Evolutionary conservation across 1,140 invertebrate genomes (phyloP).

Genomic region (Drosophila navojoa): DNA sequence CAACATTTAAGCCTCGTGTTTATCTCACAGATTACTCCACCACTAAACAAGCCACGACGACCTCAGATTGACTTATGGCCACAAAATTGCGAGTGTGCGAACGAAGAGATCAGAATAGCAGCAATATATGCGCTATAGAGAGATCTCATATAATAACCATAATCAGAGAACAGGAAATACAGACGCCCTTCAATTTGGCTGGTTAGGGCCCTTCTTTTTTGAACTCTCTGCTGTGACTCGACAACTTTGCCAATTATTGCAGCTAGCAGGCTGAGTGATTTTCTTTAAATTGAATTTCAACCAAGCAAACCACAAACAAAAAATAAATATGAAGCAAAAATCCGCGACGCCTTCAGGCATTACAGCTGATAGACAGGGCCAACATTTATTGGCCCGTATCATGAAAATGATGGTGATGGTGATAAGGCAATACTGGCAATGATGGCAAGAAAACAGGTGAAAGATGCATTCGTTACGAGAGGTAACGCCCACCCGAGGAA

Average conservation of each 20-base stretch:
- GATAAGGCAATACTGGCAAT: too few relatives aligned
- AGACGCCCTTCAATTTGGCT: constrained; percentile 76
- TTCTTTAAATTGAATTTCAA: constrained; percentile 67
- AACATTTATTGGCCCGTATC: too few relatives aligned
- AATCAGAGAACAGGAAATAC: constrained; percentile 59
- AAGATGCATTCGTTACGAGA: too few relatives aligned
- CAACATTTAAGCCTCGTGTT: constrained; percentile 23
- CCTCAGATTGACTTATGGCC: constrained; percentile 57
- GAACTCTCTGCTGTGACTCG: too few relatives aligned
- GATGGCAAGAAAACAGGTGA: too few relatives aligned
- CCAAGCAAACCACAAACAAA: constrained; percentile 12
- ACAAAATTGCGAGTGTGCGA: constrained; percentile 56
- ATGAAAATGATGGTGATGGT: too few relatives aligned
- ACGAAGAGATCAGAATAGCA: neutral
- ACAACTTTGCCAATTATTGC: constrained; percentile 31
- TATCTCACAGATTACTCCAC: constrained; percentile 28
- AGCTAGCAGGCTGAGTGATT: constrained; percentile 25
- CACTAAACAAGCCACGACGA: constrained; percentile 47
- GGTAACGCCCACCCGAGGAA: too few relatives aligned
- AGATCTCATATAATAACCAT: constrained; percentile 44
- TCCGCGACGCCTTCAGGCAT: too few relatives aligned
- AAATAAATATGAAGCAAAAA: constrained; percentile 1
- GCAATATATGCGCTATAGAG: neutral
- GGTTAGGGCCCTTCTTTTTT: constrained; percentile 13
- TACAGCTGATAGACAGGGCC: too few relatives aligned